Evolutionary conservation across 2,113 vertebrate species (phyloP).

Genomic region (Smithornis capensis): DNA sequence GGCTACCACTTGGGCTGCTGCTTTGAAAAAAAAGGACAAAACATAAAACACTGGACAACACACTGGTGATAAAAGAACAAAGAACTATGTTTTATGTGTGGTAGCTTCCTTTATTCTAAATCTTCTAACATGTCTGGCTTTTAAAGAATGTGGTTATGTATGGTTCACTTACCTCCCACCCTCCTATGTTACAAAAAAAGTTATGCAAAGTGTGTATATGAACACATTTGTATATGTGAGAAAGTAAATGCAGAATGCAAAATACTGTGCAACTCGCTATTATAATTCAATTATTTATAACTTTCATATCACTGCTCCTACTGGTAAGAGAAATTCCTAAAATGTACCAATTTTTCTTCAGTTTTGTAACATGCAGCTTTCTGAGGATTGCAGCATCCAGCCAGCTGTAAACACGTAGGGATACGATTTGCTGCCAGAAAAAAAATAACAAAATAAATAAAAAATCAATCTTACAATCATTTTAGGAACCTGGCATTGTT

Average conservation of each 20-base stretch:
- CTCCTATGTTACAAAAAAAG: neutral
- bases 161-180: neutral
- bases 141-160: neutral
- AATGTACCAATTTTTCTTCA: neutral
- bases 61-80: neutral
- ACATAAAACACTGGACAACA: neutral
- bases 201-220: neutral
- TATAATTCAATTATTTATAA: neutral
- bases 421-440: rapidly evolving
- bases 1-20: neutral
- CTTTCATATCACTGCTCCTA: neutral
- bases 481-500: neutral
- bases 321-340: neutral
- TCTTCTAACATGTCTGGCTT: neutral
- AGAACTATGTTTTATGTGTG: neutral
- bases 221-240: rapidly evolving
- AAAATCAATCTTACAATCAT: neutral
- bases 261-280: neutral
- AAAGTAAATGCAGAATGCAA: neutral
- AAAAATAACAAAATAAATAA: neutral
- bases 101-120: neutral
- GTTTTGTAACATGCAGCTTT: neutral
- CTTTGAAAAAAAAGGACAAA: neutral
- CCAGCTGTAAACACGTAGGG: rapidly evolving
- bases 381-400: neutral